Percentiles rank a stretch among this genome's conserved stretches.
Evolutionary conservation across 2,113 vertebrate species (phyloP).

Genomic region (Spermophilus dauricus): DNA sequence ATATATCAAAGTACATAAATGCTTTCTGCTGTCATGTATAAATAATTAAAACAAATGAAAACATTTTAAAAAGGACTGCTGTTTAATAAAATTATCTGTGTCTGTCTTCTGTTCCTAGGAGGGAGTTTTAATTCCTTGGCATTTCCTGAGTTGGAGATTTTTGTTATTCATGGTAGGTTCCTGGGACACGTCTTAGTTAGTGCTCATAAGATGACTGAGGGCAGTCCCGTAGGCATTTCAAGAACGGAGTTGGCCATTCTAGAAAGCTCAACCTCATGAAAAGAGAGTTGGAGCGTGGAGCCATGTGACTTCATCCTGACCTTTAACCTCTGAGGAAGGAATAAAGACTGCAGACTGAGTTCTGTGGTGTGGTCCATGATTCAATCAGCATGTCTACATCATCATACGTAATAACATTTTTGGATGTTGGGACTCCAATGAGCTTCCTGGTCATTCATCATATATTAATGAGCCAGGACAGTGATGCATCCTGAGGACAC

Average conservation of each 20-base stretch:
- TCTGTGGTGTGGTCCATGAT: background rate
- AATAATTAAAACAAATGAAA: too few relatives aligned
- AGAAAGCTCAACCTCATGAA: background rate
- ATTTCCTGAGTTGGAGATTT: background rate
- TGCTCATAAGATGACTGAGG: background rate
- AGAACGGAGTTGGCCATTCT: background rate
- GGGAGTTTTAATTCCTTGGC: background rate
- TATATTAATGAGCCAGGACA: background rate
- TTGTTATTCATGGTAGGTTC: background rate
- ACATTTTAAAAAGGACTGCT: background rate
- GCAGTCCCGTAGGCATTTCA: background rate
- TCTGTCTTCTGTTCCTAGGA: background rate
- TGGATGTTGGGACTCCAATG: background rate
- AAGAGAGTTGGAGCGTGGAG: background rate
- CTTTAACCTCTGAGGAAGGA: background rate
- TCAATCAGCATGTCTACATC: background rate
- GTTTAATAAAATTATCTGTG: too few relatives aligned
- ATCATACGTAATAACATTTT: background rate
- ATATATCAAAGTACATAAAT: too few relatives aligned
- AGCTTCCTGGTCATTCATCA: background rate
- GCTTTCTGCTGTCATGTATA: too few relatives aligned
- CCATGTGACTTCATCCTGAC: background rate
- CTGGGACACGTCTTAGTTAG: background rate
- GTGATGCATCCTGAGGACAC: background rate
- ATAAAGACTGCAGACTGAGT: background rate